Evolutionary conservation across 2,888 invertebrate species (phyloP), one percentile per base, ranked within the genome.

Genomic region (Dendrolimus houi): DNA sequence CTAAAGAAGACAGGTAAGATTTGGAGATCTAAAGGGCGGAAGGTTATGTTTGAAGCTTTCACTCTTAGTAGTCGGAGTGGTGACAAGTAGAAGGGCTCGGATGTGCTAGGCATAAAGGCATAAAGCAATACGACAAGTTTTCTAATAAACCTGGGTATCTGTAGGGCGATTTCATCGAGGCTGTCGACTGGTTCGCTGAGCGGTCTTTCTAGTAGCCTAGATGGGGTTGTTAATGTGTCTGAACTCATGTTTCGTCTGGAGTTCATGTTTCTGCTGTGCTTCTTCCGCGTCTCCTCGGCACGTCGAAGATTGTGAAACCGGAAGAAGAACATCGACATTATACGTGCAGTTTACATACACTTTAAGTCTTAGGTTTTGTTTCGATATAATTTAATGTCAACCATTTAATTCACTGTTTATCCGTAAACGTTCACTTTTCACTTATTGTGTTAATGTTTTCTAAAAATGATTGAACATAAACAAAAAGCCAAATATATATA

Each of bases 301-400:
- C 97, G 94, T 86, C 95, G 96, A 82, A 96, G 93, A 92, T 96
- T 96, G 94, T 96, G 97, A 85, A 97, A 94, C 74, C 97, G 97
- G 92, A 97, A 97, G 95, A 97, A 97, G 94, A 97, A 97, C 93
- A 97, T 94, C 93, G 97, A 97, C 97, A 97, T 97, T 92, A 94
- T 95, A 91, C 75, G 70, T 62, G 55, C 54, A 41, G 59, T 62
- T 69, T 67, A 56, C 17, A 57, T 62, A 58, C 70, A 75, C 71
- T 29, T 29, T 3, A 29, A 29, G 29, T 29, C 29, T 29, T 3
- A 29, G 29, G 29, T 6, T 29, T 29, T 29, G 29, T 6, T 29
- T 29, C 29, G 29, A 29, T 29, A 29, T 29, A 29, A 29, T 29
- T 29, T 29, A 29, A 29, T 29, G 29, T 29, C 29, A 29, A 29